Base-by-base conservation (phyloP, 1,140 invertebrate species). In the Yoshiicerus persimilis region DNA sequence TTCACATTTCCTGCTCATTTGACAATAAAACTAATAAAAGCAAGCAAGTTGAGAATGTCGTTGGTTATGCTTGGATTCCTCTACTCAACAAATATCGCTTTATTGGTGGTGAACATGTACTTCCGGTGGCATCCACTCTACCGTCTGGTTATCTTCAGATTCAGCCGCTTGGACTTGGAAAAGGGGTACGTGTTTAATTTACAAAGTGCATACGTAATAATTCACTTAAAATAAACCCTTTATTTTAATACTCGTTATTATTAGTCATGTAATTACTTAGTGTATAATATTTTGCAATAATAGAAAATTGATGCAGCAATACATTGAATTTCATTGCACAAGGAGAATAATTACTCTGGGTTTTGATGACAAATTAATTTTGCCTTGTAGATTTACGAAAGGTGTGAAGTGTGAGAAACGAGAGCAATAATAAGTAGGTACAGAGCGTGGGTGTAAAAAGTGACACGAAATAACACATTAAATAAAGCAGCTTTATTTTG, bases 101-200 rank as follows among this genome's bases (percentile, higher is more conserved):
- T 84, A 95, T 96, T 89, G 94, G 96, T 36, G 97, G 97, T 91
- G 94, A 96, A 88, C 95, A 97, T 88, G 93, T 93, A 87, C 93
- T 99, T 86, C 95, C 97, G 8, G 96, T 99, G 36, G 96, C 98
- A 16, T 94, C 96, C 25, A 95, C 96, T 91, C 93, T 99, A 88
- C 97, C 97, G 9, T 93, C 96, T 16, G 96, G 96, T 47, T 99
- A 99, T 93, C 94, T 99, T 34, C 95, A 96, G 1, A 96, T 97
- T 91, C 96, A 98, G 92, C 96, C 97, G 13, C 94, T 98, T 87
- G 97, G 97, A 47, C 93, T 98, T 86, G 97, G 97, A 84, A 97
- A 96, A 95, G 97, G 97, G 92, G 96, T 97, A 94, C 95, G 95
- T 90, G 84, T 16, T 10, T 70, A n/a, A 27, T 16, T 30, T 27